Percentiles rank a stretch among this genome's conserved stretches.
These are phyloP conservation scores for Mimumesa dahlbomi DNA, from an alignment of 2,888 invertebrate genomes.

Conservation along the genomic window DNA sequence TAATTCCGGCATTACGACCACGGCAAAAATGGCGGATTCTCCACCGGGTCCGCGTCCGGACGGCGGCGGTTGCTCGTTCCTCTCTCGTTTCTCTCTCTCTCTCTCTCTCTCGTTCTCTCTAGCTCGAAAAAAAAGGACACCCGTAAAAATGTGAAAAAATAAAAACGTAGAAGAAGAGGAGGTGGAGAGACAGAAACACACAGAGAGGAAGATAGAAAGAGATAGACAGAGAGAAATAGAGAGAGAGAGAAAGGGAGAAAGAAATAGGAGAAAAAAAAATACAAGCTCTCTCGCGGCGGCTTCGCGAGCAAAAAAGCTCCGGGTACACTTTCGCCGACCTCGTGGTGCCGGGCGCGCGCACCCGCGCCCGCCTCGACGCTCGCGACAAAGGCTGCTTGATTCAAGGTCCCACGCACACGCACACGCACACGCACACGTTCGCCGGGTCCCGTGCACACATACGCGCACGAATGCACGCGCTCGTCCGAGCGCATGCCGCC, in stretches of 20 bases:
- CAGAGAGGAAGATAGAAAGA: too few relatives aligned
- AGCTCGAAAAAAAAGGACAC: slow-evolving; percentile 55
- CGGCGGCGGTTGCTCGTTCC: not conserved
- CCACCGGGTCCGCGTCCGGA: not conserved
- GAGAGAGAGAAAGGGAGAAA: too few relatives aligned
- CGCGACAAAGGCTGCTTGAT: slow-evolving; percentile 80
- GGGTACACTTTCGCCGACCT: slow-evolving; percentile 80
- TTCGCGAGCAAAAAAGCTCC: slow-evolving; percentile 67
- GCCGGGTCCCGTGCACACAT: slow-evolving; percentile 43
- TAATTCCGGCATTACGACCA: slow-evolving; percentile 63
- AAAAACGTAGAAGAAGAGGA: slow-evolving; percentile 51
- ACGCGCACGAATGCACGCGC: slow-evolving; percentile 48
- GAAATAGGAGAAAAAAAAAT: slow-evolving; percentile 42
- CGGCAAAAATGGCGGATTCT: slow-evolving; percentile 61
- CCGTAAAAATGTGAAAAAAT: too few relatives aligned
- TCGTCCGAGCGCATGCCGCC: slow-evolving; percentile 54
- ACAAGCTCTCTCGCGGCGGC: slow-evolving; percentile 64
- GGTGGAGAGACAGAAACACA: slow-evolving; percentile 57
- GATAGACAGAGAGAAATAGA: too few relatives aligned
- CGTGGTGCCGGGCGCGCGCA: slow-evolving; percentile 75
- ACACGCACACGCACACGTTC: slow-evolving; percentile 28
- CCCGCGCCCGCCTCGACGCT: slow-evolving; percentile 66
- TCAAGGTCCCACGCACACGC: slow-evolving; percentile 79
- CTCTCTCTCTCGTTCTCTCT: slow-evolving; percentile 6
- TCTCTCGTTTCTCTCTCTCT: slow-evolving; percentile 13